Conservation (phyloP, 1,140 invertebrate species). For the Pogonus chalceus region DNA sequence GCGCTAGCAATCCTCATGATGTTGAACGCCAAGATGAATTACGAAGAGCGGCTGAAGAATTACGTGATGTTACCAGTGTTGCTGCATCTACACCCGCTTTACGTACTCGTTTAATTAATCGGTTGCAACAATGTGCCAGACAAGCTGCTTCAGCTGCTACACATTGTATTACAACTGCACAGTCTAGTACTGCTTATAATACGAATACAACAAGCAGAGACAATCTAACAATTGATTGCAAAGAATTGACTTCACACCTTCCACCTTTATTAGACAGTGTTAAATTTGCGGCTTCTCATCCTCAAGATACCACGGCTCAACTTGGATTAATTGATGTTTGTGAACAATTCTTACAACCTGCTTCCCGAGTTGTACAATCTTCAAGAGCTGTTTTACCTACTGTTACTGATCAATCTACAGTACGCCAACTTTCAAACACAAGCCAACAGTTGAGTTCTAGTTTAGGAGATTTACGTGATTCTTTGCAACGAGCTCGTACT, state of each 20-base stretch:
- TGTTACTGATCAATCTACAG: conserved; percentile 58
- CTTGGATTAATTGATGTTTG: conserved; percentile 77
- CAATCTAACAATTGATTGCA: conserved; percentile 66
- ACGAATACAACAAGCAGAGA: conserved; percentile 53
- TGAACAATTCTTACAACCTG: conserved; percentile 64
- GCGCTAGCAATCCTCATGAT: conserved; percentile 77
- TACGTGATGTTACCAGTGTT: conserved; percentile 77
- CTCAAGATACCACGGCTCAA: conserved; percentile 65
- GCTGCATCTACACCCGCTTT: conserved; percentile 67
- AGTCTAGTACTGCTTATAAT: conserved; percentile 57
- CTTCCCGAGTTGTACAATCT: conserved; percentile 52
- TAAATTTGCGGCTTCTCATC: conserved; percentile 58
- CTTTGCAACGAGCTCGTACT: conserved; percentile 73
- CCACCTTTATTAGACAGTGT: conserved; percentile 74
- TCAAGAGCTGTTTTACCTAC: conserved; percentile 78
- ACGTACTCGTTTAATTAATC: conserved; percentile 64
- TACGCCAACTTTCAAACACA: conserved; percentile 49
- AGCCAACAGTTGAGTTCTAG: conserved; percentile 66
- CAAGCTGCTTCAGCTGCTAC: conserved; percentile 81
- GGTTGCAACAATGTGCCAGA: conserved; percentile 70
- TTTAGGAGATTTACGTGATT: conserved; percentile 63
- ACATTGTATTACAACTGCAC: conserved; percentile 79
- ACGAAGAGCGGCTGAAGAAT: conserved; percentile 79
- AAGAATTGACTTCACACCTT: conserved; percentile 66
- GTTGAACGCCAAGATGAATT: conserved; percentile 73